Conservation (phyloP, 2,113 vertebrate species). For the Pluvialis apricaria region DNA sequence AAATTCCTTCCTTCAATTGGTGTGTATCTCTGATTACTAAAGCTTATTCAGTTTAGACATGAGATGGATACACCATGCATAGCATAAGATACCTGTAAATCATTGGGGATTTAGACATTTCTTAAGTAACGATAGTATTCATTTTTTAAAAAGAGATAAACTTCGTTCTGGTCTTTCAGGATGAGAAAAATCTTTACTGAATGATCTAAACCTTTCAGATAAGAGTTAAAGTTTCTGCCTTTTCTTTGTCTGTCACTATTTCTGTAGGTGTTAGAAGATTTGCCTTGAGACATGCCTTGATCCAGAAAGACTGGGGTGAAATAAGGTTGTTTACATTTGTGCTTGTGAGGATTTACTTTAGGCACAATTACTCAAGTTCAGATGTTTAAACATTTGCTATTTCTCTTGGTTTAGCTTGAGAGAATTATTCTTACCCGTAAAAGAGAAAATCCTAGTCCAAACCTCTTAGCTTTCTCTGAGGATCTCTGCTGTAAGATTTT, state of each 20-base stretch:
- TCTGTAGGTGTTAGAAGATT: not conserved
- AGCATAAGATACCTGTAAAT: not conserved
- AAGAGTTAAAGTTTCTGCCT: not conserved
- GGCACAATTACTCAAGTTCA: not conserved
- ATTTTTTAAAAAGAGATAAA: not conserved
- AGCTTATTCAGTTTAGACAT: not conserved
- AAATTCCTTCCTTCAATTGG: not conserved
- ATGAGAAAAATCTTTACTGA: not conserved
- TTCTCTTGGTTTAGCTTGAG: not conserved
- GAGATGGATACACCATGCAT: not conserved
- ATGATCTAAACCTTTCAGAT: not conserved
- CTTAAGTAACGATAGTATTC: not conserved
- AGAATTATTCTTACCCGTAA: not conserved
- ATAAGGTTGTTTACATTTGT: not conserved
- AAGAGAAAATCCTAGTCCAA: not conserved
- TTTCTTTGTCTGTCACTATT: not conserved
- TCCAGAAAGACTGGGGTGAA: not conserved
- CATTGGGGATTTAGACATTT: not conserved
- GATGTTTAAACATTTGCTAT: not conserved
- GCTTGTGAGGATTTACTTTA: not conserved
- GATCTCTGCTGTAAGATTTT: not conserved
- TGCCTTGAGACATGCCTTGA: not conserved
- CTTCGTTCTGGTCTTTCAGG: not conserved
- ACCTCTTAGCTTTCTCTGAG: not conserved
- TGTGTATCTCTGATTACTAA: not conserved